A percentile compares a stretch with the other conserved stretches of the same genome.
Evolutionary conservation across 2,113 vertebrate genomes (phyloP).

Genomic region (Salvelinus alpinus): DNA sequence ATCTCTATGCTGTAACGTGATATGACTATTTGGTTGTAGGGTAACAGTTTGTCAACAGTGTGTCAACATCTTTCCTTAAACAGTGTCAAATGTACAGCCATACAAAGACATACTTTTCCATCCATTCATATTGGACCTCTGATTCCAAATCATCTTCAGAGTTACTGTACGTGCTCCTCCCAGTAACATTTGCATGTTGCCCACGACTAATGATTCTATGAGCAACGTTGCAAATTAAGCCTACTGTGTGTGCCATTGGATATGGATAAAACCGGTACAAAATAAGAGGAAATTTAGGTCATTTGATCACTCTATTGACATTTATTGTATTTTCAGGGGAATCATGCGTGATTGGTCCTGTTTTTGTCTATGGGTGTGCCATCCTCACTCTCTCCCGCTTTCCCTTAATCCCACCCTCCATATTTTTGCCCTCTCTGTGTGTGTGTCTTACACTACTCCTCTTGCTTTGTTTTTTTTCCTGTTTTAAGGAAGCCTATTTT

Average conservation of each 20-base stretch:
- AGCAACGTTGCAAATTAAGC: slow-evolving; percentile 45
- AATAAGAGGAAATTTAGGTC: background rate
- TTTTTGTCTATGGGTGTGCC: background rate
- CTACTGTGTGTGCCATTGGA: background rate
- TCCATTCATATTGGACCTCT: background rate
- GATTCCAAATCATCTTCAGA: no score
- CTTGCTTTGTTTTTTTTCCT: background rate
- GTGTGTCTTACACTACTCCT: slow-evolving; percentile 46
- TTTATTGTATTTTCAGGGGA: no score
- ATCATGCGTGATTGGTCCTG: background rate
- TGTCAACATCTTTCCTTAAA: background rate
- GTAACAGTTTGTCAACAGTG: background rate
- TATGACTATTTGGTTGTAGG: background rate
- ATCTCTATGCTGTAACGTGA: background rate
- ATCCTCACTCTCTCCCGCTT: background rate
- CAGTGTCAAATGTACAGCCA: background rate
- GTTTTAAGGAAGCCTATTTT: slow-evolving; percentile 61
- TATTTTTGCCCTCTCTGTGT: background rate
- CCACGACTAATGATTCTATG: slow-evolving; percentile 19
- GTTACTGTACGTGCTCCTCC: no score
- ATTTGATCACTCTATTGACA: background rate
- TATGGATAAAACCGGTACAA: background rate
- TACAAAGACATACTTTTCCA: background rate
- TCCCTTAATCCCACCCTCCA: background rate
- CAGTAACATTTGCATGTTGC: background rate